phyloP scores from a whole-genome alignment of 2,797 vertebrate species.

The Pantherophis alleghaniensis region DNA sequence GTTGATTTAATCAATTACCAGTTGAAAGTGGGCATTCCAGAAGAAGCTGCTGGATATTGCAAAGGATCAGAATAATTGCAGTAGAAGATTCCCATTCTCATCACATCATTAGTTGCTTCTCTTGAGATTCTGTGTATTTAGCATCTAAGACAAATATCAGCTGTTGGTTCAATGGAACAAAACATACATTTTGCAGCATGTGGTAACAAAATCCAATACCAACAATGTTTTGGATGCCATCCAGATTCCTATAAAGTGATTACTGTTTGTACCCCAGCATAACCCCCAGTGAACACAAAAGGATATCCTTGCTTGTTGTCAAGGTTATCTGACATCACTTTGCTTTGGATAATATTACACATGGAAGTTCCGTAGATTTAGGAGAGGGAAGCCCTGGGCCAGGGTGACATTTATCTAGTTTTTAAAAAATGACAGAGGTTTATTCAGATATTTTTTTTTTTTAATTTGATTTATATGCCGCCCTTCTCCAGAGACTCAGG shows the following conservation, averaged over 20 bases:
- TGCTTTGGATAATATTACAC: background rate
- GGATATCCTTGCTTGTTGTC: background rate
- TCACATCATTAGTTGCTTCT: background rate
- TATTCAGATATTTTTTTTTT: background rate
- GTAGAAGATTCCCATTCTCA: background rate
- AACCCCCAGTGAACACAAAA: background rate
- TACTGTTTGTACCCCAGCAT: background rate
- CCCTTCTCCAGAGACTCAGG: too few relatives aligned
- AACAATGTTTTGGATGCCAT: background rate
- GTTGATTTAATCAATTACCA: background rate
- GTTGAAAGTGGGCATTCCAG: background rate
- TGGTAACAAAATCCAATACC: background rate
- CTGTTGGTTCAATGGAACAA: background rate
- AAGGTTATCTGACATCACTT: background rate
- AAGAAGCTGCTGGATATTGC: background rate
- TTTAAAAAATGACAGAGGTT: background rate
- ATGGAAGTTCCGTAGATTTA: background rate
- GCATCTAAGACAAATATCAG: background rate
- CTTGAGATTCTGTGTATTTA: background rate
- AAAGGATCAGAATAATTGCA: background rate
- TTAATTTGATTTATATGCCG: too few relatives aligned
- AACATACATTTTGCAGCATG: background rate
- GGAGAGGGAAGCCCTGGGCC: background rate
- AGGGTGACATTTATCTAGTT: background rate
- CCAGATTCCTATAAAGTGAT: background rate